These are phyloP conservation scores for Ochropleura plecta DNA, from an alignment of 2,888 invertebrate genomes.

Conservation along the genomic window DNA sequence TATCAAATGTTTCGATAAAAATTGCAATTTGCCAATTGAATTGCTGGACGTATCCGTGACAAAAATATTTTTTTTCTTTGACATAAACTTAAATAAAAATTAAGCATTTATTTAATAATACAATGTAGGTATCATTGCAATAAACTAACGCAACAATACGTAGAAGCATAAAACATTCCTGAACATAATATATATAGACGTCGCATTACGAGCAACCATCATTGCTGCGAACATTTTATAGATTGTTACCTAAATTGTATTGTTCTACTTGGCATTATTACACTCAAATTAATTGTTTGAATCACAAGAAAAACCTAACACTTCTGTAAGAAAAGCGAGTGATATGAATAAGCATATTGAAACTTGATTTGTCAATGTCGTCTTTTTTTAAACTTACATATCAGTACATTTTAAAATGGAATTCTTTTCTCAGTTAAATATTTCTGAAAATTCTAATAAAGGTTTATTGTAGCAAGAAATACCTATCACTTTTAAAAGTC, in stretches of 20 bases:
- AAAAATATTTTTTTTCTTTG: neutral
- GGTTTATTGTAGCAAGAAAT: neutral
- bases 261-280: conserved; percentile 20
- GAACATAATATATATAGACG: neutral
- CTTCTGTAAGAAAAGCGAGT: neutral
- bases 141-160: conserved; percentile 11
- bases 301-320: neutral
- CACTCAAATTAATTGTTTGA: neutral
- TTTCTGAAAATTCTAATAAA: conserved; percentile 3
- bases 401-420: neutral
- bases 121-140: conserved; percentile 3
- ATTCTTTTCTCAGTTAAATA: neutral
- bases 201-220: neutral
- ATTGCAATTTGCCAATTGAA: neutral
- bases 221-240: conserved; percentile 2
- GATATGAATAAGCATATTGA: neutral
- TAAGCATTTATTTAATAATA: neutral
- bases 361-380: neutral
- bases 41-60: neutral
- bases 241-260: conserved; percentile 28
- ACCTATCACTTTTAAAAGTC: conserved; percentile 25
- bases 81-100: neutral
- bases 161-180: conserved; percentile 11
- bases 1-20: conserved; percentile 19
- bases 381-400: neutral